These are phyloP conservation scores for Nothobranchius kuhntae DNA, from an alignment of 2,113 vertebrate species.

Conservation along the genomic window DNA sequence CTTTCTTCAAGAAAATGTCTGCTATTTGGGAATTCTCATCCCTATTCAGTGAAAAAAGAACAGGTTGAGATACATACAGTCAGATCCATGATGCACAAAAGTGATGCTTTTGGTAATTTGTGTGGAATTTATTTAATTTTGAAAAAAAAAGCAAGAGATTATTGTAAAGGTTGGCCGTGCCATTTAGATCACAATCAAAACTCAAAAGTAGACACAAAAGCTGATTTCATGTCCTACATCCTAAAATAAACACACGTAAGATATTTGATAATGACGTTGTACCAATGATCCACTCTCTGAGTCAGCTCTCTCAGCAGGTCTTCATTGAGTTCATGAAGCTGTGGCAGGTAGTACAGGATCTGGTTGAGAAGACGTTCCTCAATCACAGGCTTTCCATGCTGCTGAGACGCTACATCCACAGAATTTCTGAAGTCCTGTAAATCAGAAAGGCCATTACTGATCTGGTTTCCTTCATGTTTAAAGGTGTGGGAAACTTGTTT, in stretches of 20 bases:
- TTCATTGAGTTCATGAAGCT: constrained; percentile 94
- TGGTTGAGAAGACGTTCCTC: constrained; percentile 93
- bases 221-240: no score
- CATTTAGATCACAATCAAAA: no score
- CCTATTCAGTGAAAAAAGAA: constrained; percentile 70
- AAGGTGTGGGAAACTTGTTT: not conserved
- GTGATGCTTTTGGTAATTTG: no score
- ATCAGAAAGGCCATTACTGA: not conserved
- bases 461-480: not conserved
- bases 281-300: constrained; percentile 89
- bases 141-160: no score
- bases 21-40: constrained; percentile 87
- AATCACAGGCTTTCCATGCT: constrained; percentile 90
- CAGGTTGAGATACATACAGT: no score
- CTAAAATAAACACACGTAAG: not conserved
- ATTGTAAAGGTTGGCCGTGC: no score
- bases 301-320: constrained; percentile 92
- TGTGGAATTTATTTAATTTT: no score
- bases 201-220: no score
- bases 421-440: constrained; percentile 92
- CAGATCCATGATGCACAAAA: no score
- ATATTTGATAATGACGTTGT: constrained; percentile 23
- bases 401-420: constrained; percentile 85
- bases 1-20: constrained; percentile 96
- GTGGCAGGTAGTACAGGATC: constrained; percentile 96